phyloP scores from a whole-genome alignment of 2,797 vertebrate species.

The Rhinatrema bivittatum region DNA sequence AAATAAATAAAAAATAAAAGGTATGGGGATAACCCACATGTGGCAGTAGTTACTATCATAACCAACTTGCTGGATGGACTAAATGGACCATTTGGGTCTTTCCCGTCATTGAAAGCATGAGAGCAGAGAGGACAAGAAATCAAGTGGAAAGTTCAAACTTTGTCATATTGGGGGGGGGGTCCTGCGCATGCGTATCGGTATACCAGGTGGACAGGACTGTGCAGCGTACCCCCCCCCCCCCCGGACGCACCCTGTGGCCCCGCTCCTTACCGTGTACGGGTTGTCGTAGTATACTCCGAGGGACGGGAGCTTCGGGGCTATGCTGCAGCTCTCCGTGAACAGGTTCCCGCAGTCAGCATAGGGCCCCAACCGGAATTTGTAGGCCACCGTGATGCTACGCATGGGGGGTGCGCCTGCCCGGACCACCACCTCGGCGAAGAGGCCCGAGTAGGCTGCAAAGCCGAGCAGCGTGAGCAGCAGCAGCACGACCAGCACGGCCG shows the following conservation, averaged over 20 bases:
- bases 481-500: slow-evolving; percentile 50
- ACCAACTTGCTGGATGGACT: too few species aligned
- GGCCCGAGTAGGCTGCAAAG: slow-evolving; percentile 71
- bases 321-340: slow-evolving; percentile 73
- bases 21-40: too few species aligned
- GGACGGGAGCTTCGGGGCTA: slow-evolving; percentile 74
- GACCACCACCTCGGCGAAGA: slow-evolving; percentile 66
- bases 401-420: slow-evolving; percentile 75
- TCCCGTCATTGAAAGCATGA: too few species aligned
- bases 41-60: too few species aligned
- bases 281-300: slow-evolving; percentile 87
- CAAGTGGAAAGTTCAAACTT: too few species aligned
- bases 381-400: slow-evolving; percentile 74
- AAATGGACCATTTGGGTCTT: too few species aligned
- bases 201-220: background rate
- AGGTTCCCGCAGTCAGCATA: slow-evolving; percentile 65
- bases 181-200: too few species aligned
- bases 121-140: too few species aligned
- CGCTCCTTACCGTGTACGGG: slow-evolving; percentile 63
- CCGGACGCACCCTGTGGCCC: background rate
- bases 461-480: slow-evolving; percentile 59
- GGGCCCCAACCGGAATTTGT: slow-evolving; percentile 76
- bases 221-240: background rate
- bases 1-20: too few species aligned
- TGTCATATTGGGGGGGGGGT: too few species aligned